A percentile compares a stretch with the other conserved stretches of the same genome.
Conservation (phyloP, 2,113 vertebrate species). For the Dasyprocta punctata region DNA sequence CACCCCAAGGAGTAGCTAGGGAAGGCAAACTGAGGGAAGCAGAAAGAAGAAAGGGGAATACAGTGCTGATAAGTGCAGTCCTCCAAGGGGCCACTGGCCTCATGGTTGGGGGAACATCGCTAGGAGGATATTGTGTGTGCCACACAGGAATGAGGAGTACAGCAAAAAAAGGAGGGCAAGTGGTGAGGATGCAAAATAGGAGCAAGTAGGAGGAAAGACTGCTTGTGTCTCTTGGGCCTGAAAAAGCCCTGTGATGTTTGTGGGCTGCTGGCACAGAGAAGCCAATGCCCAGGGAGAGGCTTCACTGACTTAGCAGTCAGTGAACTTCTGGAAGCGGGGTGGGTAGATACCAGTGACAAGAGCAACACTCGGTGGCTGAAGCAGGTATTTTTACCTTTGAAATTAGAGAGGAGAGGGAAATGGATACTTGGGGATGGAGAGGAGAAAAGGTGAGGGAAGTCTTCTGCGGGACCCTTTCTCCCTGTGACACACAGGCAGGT, state of each 20-base stretch:
- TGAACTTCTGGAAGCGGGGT: neutral
- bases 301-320: too few relatives aligned
- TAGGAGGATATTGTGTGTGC: neutral
- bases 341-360: neutral
- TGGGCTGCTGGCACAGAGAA: neutral
- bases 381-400: neutral
- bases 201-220: neutral
- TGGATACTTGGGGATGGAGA: neutral
- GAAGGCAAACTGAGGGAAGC: neutral
- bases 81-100: neutral
- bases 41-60: neutral
- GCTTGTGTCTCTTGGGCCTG: neutral
- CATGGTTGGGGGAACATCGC: accelerated
- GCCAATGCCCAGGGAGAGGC: neutral
- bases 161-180: neutral
- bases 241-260: neutral
- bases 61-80: neutral
- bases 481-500: neutral
- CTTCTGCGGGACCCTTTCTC: neutral
- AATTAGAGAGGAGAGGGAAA: neutral
- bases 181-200: neutral
- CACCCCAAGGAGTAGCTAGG: too few relatives aligned
- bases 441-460: too few relatives aligned
- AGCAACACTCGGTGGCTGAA: neutral
- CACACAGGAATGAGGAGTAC: neutral